These are phyloP conservation scores for Oreohelix idahoensis DNA, from an alignment of 1,140 invertebrate genomes.

Conservation along the genomic window DNA sequence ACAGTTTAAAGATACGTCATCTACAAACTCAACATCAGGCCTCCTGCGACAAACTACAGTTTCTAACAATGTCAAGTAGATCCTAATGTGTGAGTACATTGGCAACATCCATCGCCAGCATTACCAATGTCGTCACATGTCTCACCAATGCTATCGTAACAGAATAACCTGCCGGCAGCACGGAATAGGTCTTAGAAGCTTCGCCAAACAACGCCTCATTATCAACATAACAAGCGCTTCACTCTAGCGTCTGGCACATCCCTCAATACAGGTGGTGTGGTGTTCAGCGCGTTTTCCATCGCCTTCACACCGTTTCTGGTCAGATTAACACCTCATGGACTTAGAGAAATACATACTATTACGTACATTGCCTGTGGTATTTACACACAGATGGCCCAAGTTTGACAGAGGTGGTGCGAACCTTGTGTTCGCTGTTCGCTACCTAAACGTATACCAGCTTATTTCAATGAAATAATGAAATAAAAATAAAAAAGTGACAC, in stretches of 20 bases:
- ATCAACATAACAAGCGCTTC: constrained; percentile 25
- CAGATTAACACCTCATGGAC: constrained; percentile 63
- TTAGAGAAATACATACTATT: constrained; percentile 71
- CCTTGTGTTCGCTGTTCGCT: too few relatives aligned
- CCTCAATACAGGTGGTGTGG: constrained; percentile 39
- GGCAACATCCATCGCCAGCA: constrained; percentile 40
- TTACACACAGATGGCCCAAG: too few relatives aligned
- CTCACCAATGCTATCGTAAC: background rate
- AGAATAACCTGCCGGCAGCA: constrained; percentile 13
- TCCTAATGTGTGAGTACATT: constrained; percentile 4
- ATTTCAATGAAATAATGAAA: too few relatives aligned
- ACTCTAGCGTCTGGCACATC: constrained; percentile 33
- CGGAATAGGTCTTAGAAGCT: background rate
- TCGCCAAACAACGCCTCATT: constrained; percentile 24
- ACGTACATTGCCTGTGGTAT: constrained; percentile 64
- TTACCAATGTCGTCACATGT: constrained; percentile 13
- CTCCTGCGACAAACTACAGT: constrained; percentile 20
- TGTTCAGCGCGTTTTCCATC: constrained; percentile 58
- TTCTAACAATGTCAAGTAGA: constrained; percentile 36
- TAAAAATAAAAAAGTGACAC: too few relatives aligned
- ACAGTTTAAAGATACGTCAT: constrained; percentile 65
- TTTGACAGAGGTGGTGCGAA: too few relatives aligned
- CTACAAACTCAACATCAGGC: constrained; percentile 35
- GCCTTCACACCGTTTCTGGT: constrained; percentile 52
- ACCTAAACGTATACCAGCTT: too few relatives aligned